phyloP scores from a whole-genome alignment of 1,140 invertebrate genomes.

The Drosophila subobscura region DNA sequence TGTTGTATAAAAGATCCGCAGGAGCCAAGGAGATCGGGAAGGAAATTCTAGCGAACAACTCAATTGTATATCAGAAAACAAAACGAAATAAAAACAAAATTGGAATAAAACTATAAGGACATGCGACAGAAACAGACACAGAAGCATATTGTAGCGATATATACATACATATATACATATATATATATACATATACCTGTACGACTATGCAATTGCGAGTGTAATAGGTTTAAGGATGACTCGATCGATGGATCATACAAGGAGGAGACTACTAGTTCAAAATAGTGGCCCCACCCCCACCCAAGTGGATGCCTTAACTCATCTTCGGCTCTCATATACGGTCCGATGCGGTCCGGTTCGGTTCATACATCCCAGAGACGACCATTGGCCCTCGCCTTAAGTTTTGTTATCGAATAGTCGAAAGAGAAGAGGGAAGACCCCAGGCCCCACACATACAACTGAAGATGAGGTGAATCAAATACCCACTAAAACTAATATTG shows the following conservation, averaged over 20 bases:
- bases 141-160: constrained; percentile 22
- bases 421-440: background rate
- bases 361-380: too few species aligned
- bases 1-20: constrained; percentile 38
- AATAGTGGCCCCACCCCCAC: constrained; percentile 1
- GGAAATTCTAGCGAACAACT: background rate
- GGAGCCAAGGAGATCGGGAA: constrained; percentile 1
- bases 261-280: too few species aligned
- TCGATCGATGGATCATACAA: too few species aligned
- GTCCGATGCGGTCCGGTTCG: background rate
- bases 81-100: constrained; percentile 9
- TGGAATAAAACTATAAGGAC: constrained; percentile 11
- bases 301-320: constrained; percentile 7
- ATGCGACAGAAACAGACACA: constrained; percentile 11
- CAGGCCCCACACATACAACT: background rate
- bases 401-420: constrained; percentile 8
- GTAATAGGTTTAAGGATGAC: background rate
- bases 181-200: constrained; percentile 20
- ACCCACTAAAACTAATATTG: constrained; percentile 18
- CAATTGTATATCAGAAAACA: constrained; percentile 23
- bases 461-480: constrained; percentile 20
- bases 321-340: constrained; percentile 15
- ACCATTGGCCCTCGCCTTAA: background rate
- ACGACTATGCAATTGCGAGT: too few species aligned
- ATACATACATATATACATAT: constrained; percentile 4